Percentiles rank a stretch among this genome's conserved stretches.
Conservation (phyloP, 1,140 invertebrate genomes). For the Palaemon carinicauda region DNA sequence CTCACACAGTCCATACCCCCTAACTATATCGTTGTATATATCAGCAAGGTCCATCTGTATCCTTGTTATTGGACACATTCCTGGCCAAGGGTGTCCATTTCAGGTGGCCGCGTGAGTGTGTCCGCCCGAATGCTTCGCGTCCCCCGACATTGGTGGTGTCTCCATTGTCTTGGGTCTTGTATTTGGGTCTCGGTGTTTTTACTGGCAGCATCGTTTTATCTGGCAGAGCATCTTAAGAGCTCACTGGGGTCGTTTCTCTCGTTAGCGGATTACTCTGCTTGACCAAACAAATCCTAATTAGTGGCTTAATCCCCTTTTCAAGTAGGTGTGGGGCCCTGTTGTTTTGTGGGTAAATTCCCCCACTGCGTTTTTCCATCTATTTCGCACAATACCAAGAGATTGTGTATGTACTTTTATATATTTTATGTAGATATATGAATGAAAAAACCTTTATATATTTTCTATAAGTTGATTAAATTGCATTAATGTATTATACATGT, state of each 20-base stretch:
- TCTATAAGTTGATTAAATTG: too few relatives aligned
- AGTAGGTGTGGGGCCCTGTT: too few relatives aligned
- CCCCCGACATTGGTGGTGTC: neutral
- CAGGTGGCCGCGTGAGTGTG: neutral
- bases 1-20: neutral
- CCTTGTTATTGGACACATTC: constrained; percentile 44
- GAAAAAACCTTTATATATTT: too few relatives aligned
- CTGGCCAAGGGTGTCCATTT: constrained; percentile 30
- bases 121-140: neutral
- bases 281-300: constrained; percentile 42
- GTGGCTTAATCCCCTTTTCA: neutral
- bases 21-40: neutral
- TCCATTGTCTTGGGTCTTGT: neutral
- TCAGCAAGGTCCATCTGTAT: constrained; percentile 19
- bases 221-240: neutral
- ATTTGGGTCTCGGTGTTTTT: neutral
- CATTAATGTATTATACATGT: too few relatives aligned
- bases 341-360: too few relatives aligned
- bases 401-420: too few relatives aligned
- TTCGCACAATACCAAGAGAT: too few relatives aligned
- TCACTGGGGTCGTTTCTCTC: neutral
- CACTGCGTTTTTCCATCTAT: too few relatives aligned
- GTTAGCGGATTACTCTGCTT: constrained; percentile 31
- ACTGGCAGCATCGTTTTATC: neutral
- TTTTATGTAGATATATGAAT: too few relatives aligned